Evolutionary conservation across 2,113 vertebrate genomes (phyloP).

Genomic region (Synchiropus splendidus): DNA sequence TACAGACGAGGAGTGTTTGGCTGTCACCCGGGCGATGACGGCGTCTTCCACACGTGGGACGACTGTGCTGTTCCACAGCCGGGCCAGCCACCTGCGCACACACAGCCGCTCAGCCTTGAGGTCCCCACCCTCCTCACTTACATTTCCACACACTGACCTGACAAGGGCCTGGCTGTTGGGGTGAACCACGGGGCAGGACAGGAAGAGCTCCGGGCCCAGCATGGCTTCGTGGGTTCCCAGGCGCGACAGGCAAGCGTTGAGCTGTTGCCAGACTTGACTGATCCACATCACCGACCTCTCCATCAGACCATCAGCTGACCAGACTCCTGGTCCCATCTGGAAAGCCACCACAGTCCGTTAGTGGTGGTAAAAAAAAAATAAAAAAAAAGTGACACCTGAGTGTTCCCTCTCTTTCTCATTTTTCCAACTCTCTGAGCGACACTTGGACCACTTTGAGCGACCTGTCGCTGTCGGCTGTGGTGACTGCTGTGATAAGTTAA

Average conservation of each 20-base stretch:
- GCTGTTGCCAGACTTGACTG: slow-evolving; percentile 81
- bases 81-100: slow-evolving; percentile 81
- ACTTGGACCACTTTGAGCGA: too few relatives aligned
- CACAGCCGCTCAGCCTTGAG: background rate
- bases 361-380: background rate
- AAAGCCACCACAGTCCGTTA: background rate
- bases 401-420: too few relatives aligned
- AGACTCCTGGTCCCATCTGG: slow-evolving; percentile 71
- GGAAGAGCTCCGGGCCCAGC: slow-evolving; percentile 82
- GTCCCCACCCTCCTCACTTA: too few relatives aligned
- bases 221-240: slow-evolving; percentile 84
- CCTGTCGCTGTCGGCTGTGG: too few relatives aligned
- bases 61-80: slow-evolving; percentile 86
- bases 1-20: slow-evolving; percentile 53
- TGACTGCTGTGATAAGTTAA: too few relatives aligned
- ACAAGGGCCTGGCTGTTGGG: slow-evolving; percentile 71
- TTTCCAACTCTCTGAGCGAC: too few relatives aligned
- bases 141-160: slow-evolving; percentile 52
- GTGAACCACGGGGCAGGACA: slow-evolving; percentile 80
- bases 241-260: slow-evolving; percentile 84
- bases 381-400: too few relatives aligned
- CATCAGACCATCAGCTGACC: slow-evolving; percentile 65
- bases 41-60: slow-evolving; percentile 87
- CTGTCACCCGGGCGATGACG: slow-evolving; percentile 79
- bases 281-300: slow-evolving; percentile 77